phyloP scores from a whole-genome alignment of 2,797 vertebrate genomes.

The Ataeniobius toweri region DNA sequence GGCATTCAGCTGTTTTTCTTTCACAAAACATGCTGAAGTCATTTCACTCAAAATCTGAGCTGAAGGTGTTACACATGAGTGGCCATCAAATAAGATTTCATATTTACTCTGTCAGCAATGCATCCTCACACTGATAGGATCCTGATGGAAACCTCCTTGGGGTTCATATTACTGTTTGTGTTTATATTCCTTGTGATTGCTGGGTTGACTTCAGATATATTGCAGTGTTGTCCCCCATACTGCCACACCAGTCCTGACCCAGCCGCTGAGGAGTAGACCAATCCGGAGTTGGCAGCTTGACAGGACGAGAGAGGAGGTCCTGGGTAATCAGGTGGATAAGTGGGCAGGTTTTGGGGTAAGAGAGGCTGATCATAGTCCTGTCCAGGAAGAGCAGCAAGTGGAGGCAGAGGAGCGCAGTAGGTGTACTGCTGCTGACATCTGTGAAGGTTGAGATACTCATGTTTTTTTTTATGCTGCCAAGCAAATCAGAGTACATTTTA shows the following conservation, averaged over 20 bases:
- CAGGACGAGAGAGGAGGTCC: conserved; percentile 19
- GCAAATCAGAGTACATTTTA: not conserved
- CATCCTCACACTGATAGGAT: conserved; percentile 71
- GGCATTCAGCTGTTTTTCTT: not conserved
- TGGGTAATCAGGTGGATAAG: conserved; percentile 14
- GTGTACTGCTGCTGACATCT: conserved; percentile 65
- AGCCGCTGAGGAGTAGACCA: conserved; percentile 9
- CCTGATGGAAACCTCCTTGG: conserved; percentile 60
- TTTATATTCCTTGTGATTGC: conserved; percentile 25
- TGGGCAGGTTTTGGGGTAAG: conserved; percentile 18
- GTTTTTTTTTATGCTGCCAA: not conserved
- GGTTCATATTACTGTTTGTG: conserved; percentile 36
- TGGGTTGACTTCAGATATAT: conserved; percentile 18
- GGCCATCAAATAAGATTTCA: conserved; percentile 18
- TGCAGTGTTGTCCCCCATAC: conserved; percentile 37
- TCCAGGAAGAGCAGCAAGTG: conserved; percentile 49
- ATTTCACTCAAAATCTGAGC: not conserved
- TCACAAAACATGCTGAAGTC: conserved; percentile 14
- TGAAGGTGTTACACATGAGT: conserved; percentile 15
- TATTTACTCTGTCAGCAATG: conserved; percentile 1
- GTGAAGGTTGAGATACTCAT: conserved; percentile 27
- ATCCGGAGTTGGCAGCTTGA: conserved; percentile 11
- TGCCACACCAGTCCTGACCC: conserved; percentile 34
- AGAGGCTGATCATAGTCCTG: conserved; percentile 46
- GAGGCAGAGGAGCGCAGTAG: conserved; percentile 20